A percentile compares a stretch with the other conserved stretches of the same genome.
Evolutionary conservation across 64 coral and sea anemone species (phyloP).

Genomic region (Montipora sp.): DNA sequence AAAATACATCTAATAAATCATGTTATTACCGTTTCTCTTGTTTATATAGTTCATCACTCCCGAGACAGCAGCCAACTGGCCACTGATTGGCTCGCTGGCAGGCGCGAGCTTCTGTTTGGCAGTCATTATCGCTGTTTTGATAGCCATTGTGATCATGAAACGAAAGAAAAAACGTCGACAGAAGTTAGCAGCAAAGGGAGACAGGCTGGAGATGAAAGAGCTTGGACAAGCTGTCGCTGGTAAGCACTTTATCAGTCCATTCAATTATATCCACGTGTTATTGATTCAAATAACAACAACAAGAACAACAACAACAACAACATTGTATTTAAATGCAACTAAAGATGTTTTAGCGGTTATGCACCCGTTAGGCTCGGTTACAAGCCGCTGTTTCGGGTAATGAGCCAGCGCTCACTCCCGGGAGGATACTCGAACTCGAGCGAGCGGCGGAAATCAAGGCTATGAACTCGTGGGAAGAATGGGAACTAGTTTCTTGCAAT

Average conservation of each 20-base stretch:
- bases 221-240: conserved; percentile 16
- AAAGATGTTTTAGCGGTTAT: too few species aligned
- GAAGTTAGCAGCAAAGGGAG: background rate
- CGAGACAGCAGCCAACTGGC: conserved; percentile 31
- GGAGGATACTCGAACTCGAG: too few species aligned
- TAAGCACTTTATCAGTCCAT: background rate
- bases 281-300: too few species aligned
- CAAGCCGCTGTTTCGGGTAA: too few species aligned
- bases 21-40: background rate
- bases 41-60: conserved; percentile 21
- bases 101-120: background rate
- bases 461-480: too few species aligned
- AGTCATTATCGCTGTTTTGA: background rate
- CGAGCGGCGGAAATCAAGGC: too few species aligned
- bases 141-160: background rate
- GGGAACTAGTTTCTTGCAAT: too few species aligned
- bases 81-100: conserved; percentile 31
- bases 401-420: too few species aligned
- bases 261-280: too few species aligned
- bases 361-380: too few species aligned
- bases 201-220: background rate
- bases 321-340: too few species aligned
- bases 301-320: too few species aligned
- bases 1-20: background rate
- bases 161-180: background rate